These are phyloP conservation scores for Ctenopoma multispine DNA, from an alignment of 2,797 vertebrate species.

Conservation along the genomic window DNA sequence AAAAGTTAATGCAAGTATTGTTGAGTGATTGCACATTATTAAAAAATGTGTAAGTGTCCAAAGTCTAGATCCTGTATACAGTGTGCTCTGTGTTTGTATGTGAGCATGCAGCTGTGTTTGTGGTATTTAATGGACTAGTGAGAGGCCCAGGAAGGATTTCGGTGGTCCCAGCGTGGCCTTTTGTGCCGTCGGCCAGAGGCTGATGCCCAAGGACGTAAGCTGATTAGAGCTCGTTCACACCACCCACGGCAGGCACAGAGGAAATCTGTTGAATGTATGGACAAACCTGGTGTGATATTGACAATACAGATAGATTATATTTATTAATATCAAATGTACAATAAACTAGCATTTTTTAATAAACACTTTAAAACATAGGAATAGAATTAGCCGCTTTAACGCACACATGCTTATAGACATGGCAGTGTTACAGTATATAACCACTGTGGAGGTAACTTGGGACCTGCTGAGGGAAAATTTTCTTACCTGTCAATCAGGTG, in stretches of 20 bases:
- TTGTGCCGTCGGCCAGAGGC: conserved; percentile 80
- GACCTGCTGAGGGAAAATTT: conserved; percentile 12
- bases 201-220: conserved; percentile 82
- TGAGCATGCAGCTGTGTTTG: conserved; percentile 51
- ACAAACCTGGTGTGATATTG: conserved; percentile 13
- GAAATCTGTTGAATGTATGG: conserved; percentile 20
- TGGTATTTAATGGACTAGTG: conserved; percentile 62
- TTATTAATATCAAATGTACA: neutral
- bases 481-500: conserved; percentile 9
- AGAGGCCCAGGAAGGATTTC: conserved; percentile 67
- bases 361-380: neutral
- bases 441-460: conserved; percentile 8
- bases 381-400: neutral
- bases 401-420: neutral
- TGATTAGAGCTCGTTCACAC: conserved; percentile 78
- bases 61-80: conserved; percentile 8
- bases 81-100: conserved; percentile 13
- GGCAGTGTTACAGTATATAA: neutral
- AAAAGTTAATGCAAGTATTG: neutral
- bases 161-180: conserved; percentile 80
- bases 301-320: conserved; percentile 7
- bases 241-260: conserved; percentile 51
- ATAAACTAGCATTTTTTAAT: neutral
- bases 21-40: neutral
- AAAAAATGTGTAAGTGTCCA: neutral